Conservation (phyloP, 2,113 vertebrate genomes). For the Clinocottus analis region DNA sequence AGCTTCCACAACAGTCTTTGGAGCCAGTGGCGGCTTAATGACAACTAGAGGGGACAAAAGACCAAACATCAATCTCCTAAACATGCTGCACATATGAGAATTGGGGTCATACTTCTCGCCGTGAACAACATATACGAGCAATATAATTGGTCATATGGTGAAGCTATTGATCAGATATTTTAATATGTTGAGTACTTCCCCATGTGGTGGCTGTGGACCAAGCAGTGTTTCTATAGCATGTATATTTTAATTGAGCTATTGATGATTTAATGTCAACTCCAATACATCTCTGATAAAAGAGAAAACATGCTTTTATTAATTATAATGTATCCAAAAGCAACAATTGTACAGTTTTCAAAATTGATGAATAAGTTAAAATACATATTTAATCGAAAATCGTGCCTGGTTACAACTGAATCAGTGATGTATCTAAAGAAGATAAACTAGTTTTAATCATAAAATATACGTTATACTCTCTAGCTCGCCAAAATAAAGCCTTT, state of each 20-base stretch:
- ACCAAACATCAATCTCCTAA: not conserved
- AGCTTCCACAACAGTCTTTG: constrained; percentile 12
- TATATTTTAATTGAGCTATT: not conserved
- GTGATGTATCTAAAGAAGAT: not conserved
- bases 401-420: not conserved
- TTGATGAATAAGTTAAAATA: not conserved
- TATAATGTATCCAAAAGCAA: not conserved
- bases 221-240: not conserved
- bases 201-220: not conserved
- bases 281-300: not conserved
- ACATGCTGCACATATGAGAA: not conserved
- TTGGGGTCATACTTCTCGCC: not conserved
- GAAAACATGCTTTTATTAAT: not conserved
- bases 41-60: constrained; percentile 40
- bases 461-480: not conserved
- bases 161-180: not conserved
- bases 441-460: not conserved
- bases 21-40: constrained; percentile 37
- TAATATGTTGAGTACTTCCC: not conserved
- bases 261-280: not conserved
- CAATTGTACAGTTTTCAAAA: not conserved
- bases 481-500: too few species aligned
- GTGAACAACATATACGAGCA: not conserved
- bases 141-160: not conserved
- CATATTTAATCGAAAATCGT: not conserved